Percentiles rank a stretch among this genome's conserved stretches.
Evolutionary conservation across 2,888 invertebrate species (phyloP).

Genomic region (Ophion obscuratus): DNA sequence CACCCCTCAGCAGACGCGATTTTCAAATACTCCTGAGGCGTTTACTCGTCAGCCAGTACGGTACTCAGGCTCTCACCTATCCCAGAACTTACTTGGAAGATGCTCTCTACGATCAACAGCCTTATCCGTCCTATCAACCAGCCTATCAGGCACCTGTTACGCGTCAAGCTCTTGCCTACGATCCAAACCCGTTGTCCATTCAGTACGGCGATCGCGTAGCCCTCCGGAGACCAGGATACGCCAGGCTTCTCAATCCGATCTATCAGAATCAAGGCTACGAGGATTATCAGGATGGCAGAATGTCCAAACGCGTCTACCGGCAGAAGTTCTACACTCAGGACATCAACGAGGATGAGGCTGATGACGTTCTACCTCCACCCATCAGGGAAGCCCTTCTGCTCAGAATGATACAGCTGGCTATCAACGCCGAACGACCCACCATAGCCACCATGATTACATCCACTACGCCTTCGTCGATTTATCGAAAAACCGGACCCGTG

Average conservation of each 20-base stretch:
- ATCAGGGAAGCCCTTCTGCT: conserved; percentile 89
- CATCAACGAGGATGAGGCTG: conserved; percentile 82
- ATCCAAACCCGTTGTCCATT: conserved; percentile 68
- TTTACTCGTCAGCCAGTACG: conserved; percentile 87
- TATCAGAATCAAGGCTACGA: conserved; percentile 79
- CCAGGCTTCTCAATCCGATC: conserved; percentile 73
- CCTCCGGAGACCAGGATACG: conserved; percentile 74
- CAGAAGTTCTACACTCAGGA: conserved; percentile 80
- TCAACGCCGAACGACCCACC: conserved; percentile 86
- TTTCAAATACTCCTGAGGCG: conserved; percentile 89
- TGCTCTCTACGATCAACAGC: conserved; percentile 81
- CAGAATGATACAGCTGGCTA: conserved; percentile 90
- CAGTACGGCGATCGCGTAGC: conserved; percentile 79
- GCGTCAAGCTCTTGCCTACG: conserved; percentile 73
- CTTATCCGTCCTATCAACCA: conserved; percentile 84
- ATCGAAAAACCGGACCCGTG: conserved; percentile 86
- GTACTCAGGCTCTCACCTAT: conserved; percentile 79
- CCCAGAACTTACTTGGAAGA: conserved; percentile 82
- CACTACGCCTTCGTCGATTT: conserved; percentile 76
- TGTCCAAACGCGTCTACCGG: conserved; percentile 80
- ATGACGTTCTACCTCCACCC: conserved; percentile 88
- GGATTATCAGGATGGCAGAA: conserved; percentile 79
- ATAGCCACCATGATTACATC: conserved; percentile 82
- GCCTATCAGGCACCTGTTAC: conserved; percentile 77
- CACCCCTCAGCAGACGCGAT: conserved; percentile 90